Evolutionary conservation across 2,797 vertebrate genomes (phyloP).

Genomic region (Danionella dracula): DNA sequence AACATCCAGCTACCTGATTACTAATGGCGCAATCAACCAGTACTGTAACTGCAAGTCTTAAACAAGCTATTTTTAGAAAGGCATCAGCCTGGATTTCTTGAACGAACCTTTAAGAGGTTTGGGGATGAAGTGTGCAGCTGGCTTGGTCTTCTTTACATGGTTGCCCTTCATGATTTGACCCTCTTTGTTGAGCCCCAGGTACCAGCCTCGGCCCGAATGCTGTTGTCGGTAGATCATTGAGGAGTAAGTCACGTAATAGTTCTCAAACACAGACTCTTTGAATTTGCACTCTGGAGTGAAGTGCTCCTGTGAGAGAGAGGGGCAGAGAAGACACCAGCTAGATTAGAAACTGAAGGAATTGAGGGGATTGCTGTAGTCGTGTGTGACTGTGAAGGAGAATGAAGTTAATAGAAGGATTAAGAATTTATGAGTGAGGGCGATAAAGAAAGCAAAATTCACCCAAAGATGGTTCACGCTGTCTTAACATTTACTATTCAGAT

Average conservation of each 20-base stretch:
- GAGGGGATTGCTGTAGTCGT: background rate
- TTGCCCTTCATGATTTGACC: slow-evolving; percentile 98
- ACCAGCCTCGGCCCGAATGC: slow-evolving; percentile 94
- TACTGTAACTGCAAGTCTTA: background rate
- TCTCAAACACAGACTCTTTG: slow-evolving; percentile 99
- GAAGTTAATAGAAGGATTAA: background rate
- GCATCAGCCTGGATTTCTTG: slow-evolving; percentile 1
- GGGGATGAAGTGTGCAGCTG: slow-evolving; percentile 95
- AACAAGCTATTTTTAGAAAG: slow-evolving; percentile 29
- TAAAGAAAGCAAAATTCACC: background rate
- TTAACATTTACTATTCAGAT: background rate
- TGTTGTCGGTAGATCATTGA: slow-evolving; percentile 98
- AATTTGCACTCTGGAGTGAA: slow-evolving; percentile 99
- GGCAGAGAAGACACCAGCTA: slow-evolving; percentile 27
- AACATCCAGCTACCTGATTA: background rate
- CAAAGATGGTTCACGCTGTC: background rate
- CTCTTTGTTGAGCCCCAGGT: slow-evolving; percentile 96
- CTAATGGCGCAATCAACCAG: background rate
- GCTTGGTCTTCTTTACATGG: slow-evolving; percentile 97
- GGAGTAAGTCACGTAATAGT: slow-evolving; percentile 98
- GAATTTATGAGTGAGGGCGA: background rate
- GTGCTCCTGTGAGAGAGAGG: slow-evolving; percentile 77
- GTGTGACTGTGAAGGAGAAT: slow-evolving; percentile 2
- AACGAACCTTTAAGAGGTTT: slow-evolving; percentile 95
- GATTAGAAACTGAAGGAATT: slow-evolving; percentile 14